Base-by-base conservation (phyloP, 2,113 vertebrate genomes). In the Gallinago media region DNA sequence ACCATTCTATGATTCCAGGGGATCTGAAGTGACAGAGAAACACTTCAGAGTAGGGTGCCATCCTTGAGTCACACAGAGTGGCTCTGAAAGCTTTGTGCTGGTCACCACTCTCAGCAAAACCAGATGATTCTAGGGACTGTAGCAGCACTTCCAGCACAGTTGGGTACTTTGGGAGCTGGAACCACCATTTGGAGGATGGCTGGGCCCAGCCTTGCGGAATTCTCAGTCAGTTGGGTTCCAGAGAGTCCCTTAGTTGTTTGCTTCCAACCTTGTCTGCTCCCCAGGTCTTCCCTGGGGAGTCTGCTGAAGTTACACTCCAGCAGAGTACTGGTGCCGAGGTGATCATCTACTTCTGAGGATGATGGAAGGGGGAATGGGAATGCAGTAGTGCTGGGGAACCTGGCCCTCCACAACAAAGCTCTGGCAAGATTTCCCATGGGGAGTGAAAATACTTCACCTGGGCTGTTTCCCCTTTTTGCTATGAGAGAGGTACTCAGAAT, bases 341-440 rank as follows among this genome's bases (percentile, higher is more conserved):
- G 29, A 47, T 47, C 32, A 23, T 13, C 1, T 2, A 0, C 8
- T 84, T 58, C 44, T 3, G 4, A 34, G 36, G 22, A 13, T 52
- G 20, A 70, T 32, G 29, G n/a, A 94, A 77, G 40, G 16, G 9
- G 5, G 13, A 74, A 22, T 0, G 1, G 36, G 17, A 40, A 46
- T 34, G 44, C 29, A 15, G 25, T 34, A 13, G 6, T 21, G 5
- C 6, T 49, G 42, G 23, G 49, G 12, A 76, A 7, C 15, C 58
- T 65, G 23, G 31, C 36, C 23, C 21, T 79, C 34, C 32, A 22
- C 13, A 40, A 3, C 3, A 55, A 74, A 8, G 26, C 47, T 67
- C 55, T 83, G 23, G 27, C 26, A 76, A 54, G 31, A 11, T 36
- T 83, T 3, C 6, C 16, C 5, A 26, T 47, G 56, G 11, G 34